Evolutionary conservation across 2,888 invertebrate genomes (phyloP), one percentile per base, ranked within the genome.

Genomic region (Sicus ferrugineus): DNA sequence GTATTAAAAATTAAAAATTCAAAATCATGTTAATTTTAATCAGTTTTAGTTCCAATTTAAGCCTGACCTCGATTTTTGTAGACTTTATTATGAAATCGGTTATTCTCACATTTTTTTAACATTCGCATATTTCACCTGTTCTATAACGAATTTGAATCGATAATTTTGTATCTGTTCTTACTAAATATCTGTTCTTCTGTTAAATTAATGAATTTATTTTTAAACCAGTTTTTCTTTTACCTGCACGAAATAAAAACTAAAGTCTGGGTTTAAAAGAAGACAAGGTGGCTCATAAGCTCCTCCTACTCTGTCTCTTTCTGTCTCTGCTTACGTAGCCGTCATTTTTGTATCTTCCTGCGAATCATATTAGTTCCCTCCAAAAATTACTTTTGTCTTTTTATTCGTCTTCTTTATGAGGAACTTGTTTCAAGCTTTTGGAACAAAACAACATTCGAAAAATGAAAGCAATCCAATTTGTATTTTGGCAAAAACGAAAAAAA

Each of bases 291-390:
- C 26, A 23, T 64, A 72, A 61, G 72, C 69, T 54, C 72, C 72
- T 64, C 72, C 72, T 61, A 52, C 71, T 67, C 26, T 7, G 31
- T 14, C 34, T 38, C 38, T 7, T 9, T 46, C 46, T n/a, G n/a
- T 46, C 46, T 2, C 28, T 54, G 16, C n/a, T 31, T 14, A 63
- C 5, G 16, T 21, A 9, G 38, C 65, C 56, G 70, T 30, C 21
- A 54, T 50, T n/a, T 48, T 50, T 28, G 42, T 34, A 56, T 21
- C 26, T 42, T 14, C 16, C 31, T 16, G 58, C 72, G 72, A 72
- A 72, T 72, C 72, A 54, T 30, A 70, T 56, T 31, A 63, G 30
- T 72, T 70, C 70, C 63, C 70, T 62, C 72, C 70, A 70, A 72
- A 68, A 69, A 28, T 48, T n/a, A 21, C 23, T 38, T 28, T 34